Evolutionary conservation across 2,888 invertebrate genomes (phyloP).

Genomic region (Pseudeuparius sepicola): DNA sequence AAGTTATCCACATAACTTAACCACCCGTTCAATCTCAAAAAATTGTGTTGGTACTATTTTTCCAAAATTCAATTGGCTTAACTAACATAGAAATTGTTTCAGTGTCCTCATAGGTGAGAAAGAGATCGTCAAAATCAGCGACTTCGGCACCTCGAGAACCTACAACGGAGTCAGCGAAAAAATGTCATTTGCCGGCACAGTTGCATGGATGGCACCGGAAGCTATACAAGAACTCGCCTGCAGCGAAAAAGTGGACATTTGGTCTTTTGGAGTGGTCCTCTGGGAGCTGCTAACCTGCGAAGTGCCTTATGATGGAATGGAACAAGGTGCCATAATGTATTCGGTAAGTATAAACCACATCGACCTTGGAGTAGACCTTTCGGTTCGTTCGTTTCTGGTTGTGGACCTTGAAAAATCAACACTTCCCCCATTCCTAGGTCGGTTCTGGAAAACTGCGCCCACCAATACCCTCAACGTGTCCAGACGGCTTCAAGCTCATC

Average conservation of each 20-base stretch:
- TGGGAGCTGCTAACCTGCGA: constrained; percentile 97
- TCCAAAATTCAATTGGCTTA: too few species aligned
- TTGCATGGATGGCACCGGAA: constrained; percentile 99
- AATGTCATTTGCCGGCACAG: constrained; percentile 98
- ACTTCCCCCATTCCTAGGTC: too few species aligned
- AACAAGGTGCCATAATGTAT: constrained; percentile 81
- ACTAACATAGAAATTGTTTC: too few species aligned
- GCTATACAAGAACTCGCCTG: constrained; percentile 94
- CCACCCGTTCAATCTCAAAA: too few species aligned
- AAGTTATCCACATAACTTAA: too few species aligned
- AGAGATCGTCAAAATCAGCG: constrained; percentile 80
- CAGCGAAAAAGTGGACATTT: constrained; percentile 96
- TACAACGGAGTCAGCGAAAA: constrained; percentile 92
- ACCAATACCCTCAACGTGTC: constrained; percentile 85
- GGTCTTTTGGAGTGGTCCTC: constrained; percentile 96
- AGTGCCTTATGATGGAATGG: constrained; percentile 73
- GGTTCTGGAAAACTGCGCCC: constrained; percentile 87
- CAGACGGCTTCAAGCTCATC: constrained; percentile 76
- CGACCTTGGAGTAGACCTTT: too few species aligned
- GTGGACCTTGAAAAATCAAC: too few species aligned
- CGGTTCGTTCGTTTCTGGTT: too few species aligned
- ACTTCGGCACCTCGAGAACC: constrained; percentile 92
- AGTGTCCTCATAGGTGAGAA: constrained; percentile 74
- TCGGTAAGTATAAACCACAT: too few species aligned
- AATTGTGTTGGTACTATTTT: too few species aligned